Base-by-base conservation (phyloP, 2,888 invertebrate genomes). In the Stegophylla sp. region DNA sequence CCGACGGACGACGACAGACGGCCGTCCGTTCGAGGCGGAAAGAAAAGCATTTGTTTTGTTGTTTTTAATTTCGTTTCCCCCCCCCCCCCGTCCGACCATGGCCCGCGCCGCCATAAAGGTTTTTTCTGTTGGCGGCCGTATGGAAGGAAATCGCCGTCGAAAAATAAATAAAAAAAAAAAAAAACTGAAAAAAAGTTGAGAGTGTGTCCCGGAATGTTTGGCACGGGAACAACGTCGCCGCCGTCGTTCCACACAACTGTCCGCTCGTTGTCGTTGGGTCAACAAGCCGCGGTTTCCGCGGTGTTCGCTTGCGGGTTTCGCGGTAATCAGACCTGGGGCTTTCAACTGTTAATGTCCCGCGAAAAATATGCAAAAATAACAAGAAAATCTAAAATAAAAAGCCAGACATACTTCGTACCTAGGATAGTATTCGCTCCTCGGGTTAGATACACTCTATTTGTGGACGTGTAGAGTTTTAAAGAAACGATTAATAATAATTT, bases 191-290 rank as follows among this genome's bases (percentile, higher is more conserved):
- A 34, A n/a, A n/a, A n/a, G n/a, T n/a, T n/a, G n/a, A 10, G 67
- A 10, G 17, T 43, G 34, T n/a, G 51, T 51, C 69, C 51, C 5
- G 34, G 69, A 71, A 71, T 71, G 71, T 64, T 75, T 75, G 74
- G 74, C 74, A 75, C 63, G 74, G 17, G 61, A 63, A 23, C 73
- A n/a, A 34, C 34, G 34, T 34, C 56, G 17, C 34, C 34, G 51
- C 9, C n/a, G 41, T 41, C 53, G 43, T 43, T 59, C 45, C 12
- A 59, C 34, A 4, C 7, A 34, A 64, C n/a, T 13, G n/a, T 13
- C 3, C 23, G 28, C 15, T 10, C n/a, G 64, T 41, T 17, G 34
- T 10, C 12, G 34, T 61, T 26, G 28, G 23, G 61, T n/a, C n/a
- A 41, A 34, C n/a, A 41, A n/a, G 64, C 13, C 34, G 34, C n/a